Percentiles rank a stretch among this genome's conserved stretches.
These are phyloP conservation scores for Cichladusa arquata DNA, from an alignment of 2,113 vertebrate genomes.

Conservation along the genomic window DNA sequence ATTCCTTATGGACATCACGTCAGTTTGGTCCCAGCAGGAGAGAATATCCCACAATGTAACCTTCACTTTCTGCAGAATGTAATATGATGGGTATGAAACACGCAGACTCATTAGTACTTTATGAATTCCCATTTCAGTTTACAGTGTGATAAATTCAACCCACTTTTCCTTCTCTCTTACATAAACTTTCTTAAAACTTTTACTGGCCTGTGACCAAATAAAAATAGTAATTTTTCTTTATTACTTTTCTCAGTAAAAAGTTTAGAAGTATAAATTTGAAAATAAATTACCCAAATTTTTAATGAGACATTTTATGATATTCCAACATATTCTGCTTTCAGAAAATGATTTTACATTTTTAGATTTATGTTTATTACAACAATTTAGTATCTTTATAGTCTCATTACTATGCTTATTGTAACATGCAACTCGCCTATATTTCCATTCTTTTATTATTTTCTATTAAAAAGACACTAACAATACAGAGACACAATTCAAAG, in stretches of 20 bases:
- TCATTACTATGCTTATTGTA: background rate
- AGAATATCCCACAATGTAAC: background rate
- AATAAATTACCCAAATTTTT: background rate
- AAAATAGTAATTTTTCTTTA: background rate
- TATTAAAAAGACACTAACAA: background rate
- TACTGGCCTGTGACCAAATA: background rate
- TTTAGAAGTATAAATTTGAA: background rate
- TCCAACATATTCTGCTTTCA: background rate
- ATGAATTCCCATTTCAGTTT: background rate
- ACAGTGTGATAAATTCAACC: background rate
- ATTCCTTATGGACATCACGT: background rate
- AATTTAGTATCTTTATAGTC: background rate
- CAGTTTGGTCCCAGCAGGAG: background rate
- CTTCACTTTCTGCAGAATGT: background rate
- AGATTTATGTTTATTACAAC: conserved; percentile 3
- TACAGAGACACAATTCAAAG: background rate
- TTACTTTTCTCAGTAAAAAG: background rate
- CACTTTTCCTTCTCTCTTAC: background rate
- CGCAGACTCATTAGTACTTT: background rate
- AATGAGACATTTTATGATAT: conserved; percentile 8
- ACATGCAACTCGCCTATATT: background rate
- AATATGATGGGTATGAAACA: background rate
- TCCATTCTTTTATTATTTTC: background rate
- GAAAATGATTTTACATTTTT: background rate
- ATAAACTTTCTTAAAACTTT: background rate